Percentiles rank a stretch among this genome's conserved stretches.
These are phyloP conservation scores for Rhinogobius similis DNA, from an alignment of 2,113 vertebrate genomes.

Conservation along the genomic window DNA sequence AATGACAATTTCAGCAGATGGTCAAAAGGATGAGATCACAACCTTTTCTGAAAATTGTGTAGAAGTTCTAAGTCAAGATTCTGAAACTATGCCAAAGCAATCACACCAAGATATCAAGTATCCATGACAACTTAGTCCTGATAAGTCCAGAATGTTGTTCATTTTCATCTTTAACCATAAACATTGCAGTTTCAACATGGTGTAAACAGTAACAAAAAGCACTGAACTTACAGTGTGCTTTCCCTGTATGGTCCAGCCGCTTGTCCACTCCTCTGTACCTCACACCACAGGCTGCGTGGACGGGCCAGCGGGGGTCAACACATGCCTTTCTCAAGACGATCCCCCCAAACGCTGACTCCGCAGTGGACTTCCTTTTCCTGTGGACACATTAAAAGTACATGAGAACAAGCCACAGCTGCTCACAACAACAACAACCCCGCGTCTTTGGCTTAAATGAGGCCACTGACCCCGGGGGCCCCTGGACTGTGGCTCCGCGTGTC, in stretches of 20 bases:
- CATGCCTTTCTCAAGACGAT: conserved; percentile 31
- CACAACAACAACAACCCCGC: conserved; percentile 11
- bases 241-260: neutral
- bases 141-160: too few relatives aligned
- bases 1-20: too few relatives aligned
- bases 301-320: conserved; percentile 16
- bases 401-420: conserved; percentile 37
- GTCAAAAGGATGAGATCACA: too few relatives aligned
- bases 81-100: neutral
- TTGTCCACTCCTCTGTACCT: neutral
- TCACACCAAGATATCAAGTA: too few relatives aligned
- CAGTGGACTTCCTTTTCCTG: conserved; percentile 48
- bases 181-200: neutral
- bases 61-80: too few relatives aligned
- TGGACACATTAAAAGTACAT: conserved; percentile 27
- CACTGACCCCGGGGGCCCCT: conserved; percentile 38
- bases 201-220: neutral
- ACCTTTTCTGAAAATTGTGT: too few relatives aligned
- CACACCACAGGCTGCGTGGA: conserved; percentile 17
- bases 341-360: conserved; percentile 18
- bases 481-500: conserved; percentile 29
- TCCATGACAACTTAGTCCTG: too few relatives aligned
- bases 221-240: neutral
- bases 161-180: neutral
- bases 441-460: conserved; percentile 30